phyloP scores from a whole-genome alignment of 1,140 invertebrate genomes.

The Kradibia gibbosae region DNA sequence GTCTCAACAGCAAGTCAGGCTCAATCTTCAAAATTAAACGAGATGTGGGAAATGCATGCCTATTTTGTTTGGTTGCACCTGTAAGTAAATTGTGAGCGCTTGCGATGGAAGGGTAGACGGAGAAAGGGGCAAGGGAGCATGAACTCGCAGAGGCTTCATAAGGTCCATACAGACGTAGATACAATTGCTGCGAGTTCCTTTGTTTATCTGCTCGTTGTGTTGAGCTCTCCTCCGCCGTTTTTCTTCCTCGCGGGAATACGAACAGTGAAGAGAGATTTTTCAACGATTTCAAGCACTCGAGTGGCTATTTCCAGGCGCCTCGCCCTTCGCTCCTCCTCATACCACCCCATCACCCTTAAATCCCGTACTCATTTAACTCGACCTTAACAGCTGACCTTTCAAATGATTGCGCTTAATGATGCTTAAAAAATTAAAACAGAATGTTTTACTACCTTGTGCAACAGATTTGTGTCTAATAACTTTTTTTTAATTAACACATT shows the following conservation, averaged over 20 bases:
- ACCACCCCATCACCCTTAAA: too few relatives aligned
- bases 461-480: too few relatives aligned
- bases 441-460: background rate
- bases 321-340: too few relatives aligned
- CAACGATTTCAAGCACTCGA: constrained; percentile 7
- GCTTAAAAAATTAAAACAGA: background rate
- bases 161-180: constrained; percentile 42
- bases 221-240: constrained; percentile 45
- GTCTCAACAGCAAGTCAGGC: background rate
- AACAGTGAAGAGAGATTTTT: constrained; percentile 45
- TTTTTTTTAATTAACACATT: too few relatives aligned
- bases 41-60: constrained; percentile 41
- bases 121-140: background rate
- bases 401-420: background rate
- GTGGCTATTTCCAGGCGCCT: background rate
- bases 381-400: background rate
- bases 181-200: constrained; percentile 45
- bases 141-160: background rate
- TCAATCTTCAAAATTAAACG: constrained; percentile 51
- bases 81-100: too few relatives aligned
- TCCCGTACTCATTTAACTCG: background rate
- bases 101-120: too few relatives aligned
- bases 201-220: constrained; percentile 49
- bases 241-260: constrained; percentile 23
- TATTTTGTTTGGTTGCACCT: background rate